Evolutionary conservation across 2,888 invertebrate species (phyloP), one percentile per base, ranked within the genome.

Genomic region (Glaucopsyche alexis): DNA sequence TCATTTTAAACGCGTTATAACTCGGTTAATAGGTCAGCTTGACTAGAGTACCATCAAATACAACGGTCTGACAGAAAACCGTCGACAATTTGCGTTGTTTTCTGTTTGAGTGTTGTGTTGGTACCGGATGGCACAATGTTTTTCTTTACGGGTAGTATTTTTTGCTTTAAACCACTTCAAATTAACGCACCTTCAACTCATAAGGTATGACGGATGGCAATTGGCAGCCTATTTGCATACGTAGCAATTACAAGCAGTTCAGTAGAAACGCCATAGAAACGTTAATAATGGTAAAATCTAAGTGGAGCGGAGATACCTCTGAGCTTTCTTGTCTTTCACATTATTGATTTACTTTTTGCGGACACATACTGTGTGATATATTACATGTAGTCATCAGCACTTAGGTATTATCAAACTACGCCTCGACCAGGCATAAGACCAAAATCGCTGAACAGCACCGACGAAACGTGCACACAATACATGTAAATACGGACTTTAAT

Each of bases 291-390:
- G 29, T 0, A 60, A 60, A 60, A 60, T 38, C 29, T 38, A 60
- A 6, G 29, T 2, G 29, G 60, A 29, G 1, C 60, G 4, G 47
- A 47, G 29, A 38, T 60, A 14, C 29, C 60, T 60, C 60, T 19
- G 16, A 55, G 55, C 55, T 60, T 60, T 60, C 60, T 60, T 60
- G 60, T 60, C 11, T 55, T 11, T 29, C 29, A 14, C 29, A 7
- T 60, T 60, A 60, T 29, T 29, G 60, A 60, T 60, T 38, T 60
- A 60, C 29, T 60, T 60, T 60, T 60, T 60, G 60, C 47, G 42
- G 42, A 16, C 19, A 19, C 55, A 29, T 60, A 6, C 55, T 60
- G 60, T 38, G 60, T 60, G 60, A 60, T 38, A 60, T 29, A 60
- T 60, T 38, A 29, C 29, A 29, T 60, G 29, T 13, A 60, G 29